A percentile compares a stretch with the other conserved stretches of the same genome.
Conservation (phyloP, 2,113 vertebrate genomes). For the Hypanus sabinus region DNA sequence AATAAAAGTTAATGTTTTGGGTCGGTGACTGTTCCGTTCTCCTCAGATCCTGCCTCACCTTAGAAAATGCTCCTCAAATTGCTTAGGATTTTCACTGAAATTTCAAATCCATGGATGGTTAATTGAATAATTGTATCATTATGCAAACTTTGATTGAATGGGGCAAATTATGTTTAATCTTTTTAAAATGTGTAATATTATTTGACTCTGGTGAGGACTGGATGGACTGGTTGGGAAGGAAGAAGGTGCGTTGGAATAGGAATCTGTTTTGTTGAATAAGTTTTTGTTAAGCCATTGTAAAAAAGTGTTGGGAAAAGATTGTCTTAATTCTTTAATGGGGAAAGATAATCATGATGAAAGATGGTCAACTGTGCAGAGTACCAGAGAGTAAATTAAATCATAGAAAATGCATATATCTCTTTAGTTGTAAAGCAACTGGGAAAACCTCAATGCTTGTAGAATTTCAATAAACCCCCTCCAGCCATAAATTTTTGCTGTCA, state of each 20-base stretch:
- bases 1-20: background rate
- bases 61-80: background rate
- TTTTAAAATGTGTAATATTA: background rate
- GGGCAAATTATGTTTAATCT: background rate
- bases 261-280: background rate
- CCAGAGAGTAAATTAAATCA: background rate
- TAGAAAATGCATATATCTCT: background rate
- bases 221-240: background rate
- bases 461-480: background rate
- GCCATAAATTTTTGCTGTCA: too few relatives aligned
- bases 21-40: background rate
- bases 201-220: background rate
- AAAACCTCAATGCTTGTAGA: background rate
- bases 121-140: background rate
- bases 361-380: background rate
- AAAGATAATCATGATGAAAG: background rate
- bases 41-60: background rate
- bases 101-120: background rate
- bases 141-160: background rate
- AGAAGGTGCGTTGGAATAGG: background rate
- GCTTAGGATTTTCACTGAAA: background rate
- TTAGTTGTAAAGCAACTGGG: background rate
- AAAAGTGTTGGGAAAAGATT: background rate
- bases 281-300: background rate
- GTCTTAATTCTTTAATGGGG: background rate